Evolutionary conservation across 2,888 invertebrate genomes (phyloP), one percentile per base, ranked within the genome.

Genomic region (Ormyrus pomaceus): DNA sequence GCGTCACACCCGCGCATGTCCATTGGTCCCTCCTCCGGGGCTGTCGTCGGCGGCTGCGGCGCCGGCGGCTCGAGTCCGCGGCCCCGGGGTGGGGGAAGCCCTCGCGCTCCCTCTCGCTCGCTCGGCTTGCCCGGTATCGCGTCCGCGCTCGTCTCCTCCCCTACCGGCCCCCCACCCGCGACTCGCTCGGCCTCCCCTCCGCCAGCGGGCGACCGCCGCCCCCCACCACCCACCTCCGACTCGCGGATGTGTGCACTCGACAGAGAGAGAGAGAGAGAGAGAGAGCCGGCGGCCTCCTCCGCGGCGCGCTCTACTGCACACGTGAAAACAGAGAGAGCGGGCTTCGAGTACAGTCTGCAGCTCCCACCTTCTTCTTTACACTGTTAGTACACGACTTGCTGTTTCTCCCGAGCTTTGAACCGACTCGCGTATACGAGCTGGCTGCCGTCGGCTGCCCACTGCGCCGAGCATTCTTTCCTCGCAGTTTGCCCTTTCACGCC

Each of bases 1-100:
- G 90, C 88, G 89, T 86, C 89, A 88, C 90, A 90, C 90, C 90
- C 90, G 92, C 92, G 92, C 92, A 92, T 92, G 92, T 89, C 91
- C 90, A 92, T 91, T 92, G 92, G 92, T 90, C 89, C 88, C 89
- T 88, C 89, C 89, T 86, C 85, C 87, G 83, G 82, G 87, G 83
- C 82, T 19, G 34, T 55, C 13, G 83, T 85, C 69, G 51, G 34
- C 72, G 74, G 48, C 34, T 51, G n/a, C 48, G 55, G 61, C 74
- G 68, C 55, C 45, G 73, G 53, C 11, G 50, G 11, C 68, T 34
- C 11, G 58, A 73, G 50, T 53, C 64, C 64, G 56, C 66, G 46
- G 55, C 48, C 61, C 19, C 7, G 2, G 51, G 50, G 71, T 50
- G 56, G 68, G 65, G 61, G 19, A 11, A n/a, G 53, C 50, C 50